Evolutionary conservation across 2,113 vertebrate genomes (phyloP).

Genomic region (Erinaceus europaeus): DNA sequence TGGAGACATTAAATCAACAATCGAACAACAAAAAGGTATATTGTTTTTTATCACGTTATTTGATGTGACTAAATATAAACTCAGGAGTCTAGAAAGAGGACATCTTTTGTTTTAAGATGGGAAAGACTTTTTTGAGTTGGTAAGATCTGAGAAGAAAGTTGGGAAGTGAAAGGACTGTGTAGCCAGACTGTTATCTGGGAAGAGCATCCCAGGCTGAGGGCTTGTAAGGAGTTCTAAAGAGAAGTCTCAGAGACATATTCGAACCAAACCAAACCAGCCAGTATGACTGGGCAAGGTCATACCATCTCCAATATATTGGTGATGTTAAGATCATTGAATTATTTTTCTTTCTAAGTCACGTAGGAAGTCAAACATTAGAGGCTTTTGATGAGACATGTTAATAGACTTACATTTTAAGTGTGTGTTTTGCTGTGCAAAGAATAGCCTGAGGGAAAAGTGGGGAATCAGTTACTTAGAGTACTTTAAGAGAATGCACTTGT

Average conservation of each 20-base stretch:
- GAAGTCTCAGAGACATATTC: accelerated
- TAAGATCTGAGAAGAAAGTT: not conserved
- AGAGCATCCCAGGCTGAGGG: not conserved
- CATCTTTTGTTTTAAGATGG: not conserved
- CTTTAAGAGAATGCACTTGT: not conserved
- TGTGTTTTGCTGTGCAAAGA: not conserved
- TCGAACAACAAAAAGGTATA: not conserved
- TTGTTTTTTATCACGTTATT: not conserved
- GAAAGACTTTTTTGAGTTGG: not conserved
- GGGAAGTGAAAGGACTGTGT: not conserved
- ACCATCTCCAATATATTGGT: not conserved
- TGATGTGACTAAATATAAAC: not conserved
- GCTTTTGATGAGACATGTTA: not conserved
- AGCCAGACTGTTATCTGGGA: not conserved
- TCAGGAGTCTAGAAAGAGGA: not conserved
- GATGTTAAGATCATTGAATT: not conserved
- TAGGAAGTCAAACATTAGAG: not conserved
- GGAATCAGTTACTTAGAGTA: not conserved
- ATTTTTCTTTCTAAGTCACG: not conserved
- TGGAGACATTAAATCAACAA: not conserved
- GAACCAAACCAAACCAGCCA: not conserved
- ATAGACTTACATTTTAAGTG: not conserved
- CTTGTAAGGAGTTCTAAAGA: not conserved
- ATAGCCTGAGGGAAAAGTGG: not conserved
- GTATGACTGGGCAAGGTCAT: not conserved